A percentile compares a stretch with the other conserved stretches of the same genome.
These are phyloP conservation scores for Uromys caudimaculatus DNA, from an alignment of 2,797 vertebrate species.

Conservation along the genomic window DNA sequence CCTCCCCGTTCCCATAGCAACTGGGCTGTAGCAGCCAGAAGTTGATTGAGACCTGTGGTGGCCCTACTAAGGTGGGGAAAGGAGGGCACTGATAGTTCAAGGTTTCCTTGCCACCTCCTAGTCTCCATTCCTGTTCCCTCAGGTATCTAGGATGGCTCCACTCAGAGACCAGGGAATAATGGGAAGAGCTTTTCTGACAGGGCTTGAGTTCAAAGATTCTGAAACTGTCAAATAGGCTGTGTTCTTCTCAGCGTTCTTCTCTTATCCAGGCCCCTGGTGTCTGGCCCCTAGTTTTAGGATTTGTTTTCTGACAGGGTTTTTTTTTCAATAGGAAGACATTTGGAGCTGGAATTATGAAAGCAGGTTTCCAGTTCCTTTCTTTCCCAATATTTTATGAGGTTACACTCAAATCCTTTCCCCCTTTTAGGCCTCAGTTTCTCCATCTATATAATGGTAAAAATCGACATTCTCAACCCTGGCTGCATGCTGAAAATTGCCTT, in stretches of 20 bases:
- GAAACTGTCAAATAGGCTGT: neutral
- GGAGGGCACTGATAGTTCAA: slow-evolving; percentile 22
- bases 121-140: neutral
- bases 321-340: slow-evolving; percentile 26
- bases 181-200: neutral
- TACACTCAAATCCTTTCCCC: neutral
- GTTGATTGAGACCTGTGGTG: slow-evolving; percentile 72
- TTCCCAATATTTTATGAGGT: slow-evolving; percentile 17
- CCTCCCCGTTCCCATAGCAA: slow-evolving; percentile 74
- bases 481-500: slow-evolving; percentile 27
- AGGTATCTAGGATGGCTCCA: slow-evolving; percentile 6
- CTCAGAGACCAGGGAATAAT: neutral
- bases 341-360: slow-evolving; percentile 2
- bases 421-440: slow-evolving; percentile 47
- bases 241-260: neutral
- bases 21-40: slow-evolving; percentile 56
- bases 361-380: slow-evolving; percentile 36
- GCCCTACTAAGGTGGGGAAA: slow-evolving; percentile 53
- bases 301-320: neutral
- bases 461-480: neutral
- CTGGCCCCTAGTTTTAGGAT: slow-evolving; percentile 45
- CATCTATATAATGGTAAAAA: slow-evolving; percentile 35
- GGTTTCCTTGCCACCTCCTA: neutral
- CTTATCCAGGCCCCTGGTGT: neutral
- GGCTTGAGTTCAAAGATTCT: slow-evolving; percentile 37